Conservation (phyloP, 2,888 invertebrate genomes). For the Protodeltote pygarga region DNA sequence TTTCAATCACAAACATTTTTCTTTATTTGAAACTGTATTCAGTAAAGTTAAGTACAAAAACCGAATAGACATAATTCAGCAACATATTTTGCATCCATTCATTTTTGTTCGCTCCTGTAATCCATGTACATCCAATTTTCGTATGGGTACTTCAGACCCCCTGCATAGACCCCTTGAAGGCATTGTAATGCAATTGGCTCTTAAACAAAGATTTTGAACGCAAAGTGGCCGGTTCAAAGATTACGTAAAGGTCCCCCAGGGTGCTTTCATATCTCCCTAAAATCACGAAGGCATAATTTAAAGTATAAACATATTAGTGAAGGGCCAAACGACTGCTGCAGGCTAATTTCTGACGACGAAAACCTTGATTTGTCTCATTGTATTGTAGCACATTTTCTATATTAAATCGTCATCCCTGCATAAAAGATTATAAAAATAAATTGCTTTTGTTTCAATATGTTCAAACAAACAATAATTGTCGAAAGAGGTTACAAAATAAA, state of each 20-base stretch:
- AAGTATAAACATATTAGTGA: constrained; percentile 72
- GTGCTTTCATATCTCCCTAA: constrained; percentile 76
- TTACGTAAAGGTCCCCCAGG: constrained; percentile 67
- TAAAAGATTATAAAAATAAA: no score
- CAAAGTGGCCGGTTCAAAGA: constrained; percentile 64
- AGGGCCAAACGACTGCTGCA: constrained; percentile 60
- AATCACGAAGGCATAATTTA: constrained; percentile 73
- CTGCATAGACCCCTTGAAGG: constrained; percentile 47
- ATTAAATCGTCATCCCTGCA: no score
- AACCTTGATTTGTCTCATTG: constrained; percentile 41
- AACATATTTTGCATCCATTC: constrained; percentile 18
- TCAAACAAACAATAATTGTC: no score
- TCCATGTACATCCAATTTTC: constrained; percentile 31
- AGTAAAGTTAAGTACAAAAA: constrained; percentile 28
- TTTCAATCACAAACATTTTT: neutral
- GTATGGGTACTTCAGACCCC: constrained; percentile 29
- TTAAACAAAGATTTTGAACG: constrained; percentile 68
- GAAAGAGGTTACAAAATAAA: no score
- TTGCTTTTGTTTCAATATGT: no score
- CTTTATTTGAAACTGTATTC: constrained; percentile 14
- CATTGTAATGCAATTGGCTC: constrained; percentile 63
- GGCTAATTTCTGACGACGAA: constrained; percentile 54
- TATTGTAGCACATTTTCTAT: constrained; percentile 20
- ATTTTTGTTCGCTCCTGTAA: constrained; percentile 14
- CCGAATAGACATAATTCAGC: constrained; percentile 19